Conservation (phyloP, 1,140 invertebrate genomes). For the Vollenhovia emeryi region DNA sequence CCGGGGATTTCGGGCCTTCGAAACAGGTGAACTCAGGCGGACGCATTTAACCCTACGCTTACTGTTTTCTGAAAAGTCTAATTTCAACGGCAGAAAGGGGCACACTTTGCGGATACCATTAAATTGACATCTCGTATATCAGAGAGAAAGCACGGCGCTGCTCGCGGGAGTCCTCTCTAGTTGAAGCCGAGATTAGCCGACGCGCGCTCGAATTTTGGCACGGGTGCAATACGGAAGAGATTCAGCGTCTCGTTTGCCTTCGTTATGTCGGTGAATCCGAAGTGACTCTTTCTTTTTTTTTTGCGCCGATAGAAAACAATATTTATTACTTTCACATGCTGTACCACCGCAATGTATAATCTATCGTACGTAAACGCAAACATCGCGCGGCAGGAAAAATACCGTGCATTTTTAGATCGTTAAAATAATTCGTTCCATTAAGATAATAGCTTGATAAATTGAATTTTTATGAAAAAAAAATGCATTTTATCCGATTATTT, state of each 20-base stretch:
- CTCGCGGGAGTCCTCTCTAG: slow-evolving; percentile 21
- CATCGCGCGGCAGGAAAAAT: not conserved
- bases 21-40: not conserved
- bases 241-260: slow-evolving; percentile 62
- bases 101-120: slow-evolving; percentile 64
- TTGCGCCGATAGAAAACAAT: not conserved
- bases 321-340: not conserved
- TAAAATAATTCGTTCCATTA: slow-evolving; percentile 6
- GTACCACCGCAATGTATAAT: not conserved
- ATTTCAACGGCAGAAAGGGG: slow-evolving; percentile 51
- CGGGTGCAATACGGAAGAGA: slow-evolving; percentile 65
- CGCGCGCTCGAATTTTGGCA: slow-evolving; percentile 68
- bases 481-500: slow-evolving; percentile 43
- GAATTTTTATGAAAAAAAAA: slow-evolving; percentile 11
- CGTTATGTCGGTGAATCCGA: not conserved
- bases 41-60: no score
- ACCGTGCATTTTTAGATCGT: not conserved
- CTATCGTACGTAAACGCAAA: not conserved
- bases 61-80: slow-evolving; percentile 59
- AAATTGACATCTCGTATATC: slow-evolving; percentile 74
- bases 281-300: slow-evolving; percentile 21
- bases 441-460: slow-evolving; percentile 10
- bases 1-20: not conserved
- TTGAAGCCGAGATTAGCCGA: slow-evolving; percentile 60
- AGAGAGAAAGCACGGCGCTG: slow-evolving; percentile 65